Evolutionary conservation across 2,888 invertebrate genomes (phyloP).

Genomic region (Tanypteryx hageni): DNA sequence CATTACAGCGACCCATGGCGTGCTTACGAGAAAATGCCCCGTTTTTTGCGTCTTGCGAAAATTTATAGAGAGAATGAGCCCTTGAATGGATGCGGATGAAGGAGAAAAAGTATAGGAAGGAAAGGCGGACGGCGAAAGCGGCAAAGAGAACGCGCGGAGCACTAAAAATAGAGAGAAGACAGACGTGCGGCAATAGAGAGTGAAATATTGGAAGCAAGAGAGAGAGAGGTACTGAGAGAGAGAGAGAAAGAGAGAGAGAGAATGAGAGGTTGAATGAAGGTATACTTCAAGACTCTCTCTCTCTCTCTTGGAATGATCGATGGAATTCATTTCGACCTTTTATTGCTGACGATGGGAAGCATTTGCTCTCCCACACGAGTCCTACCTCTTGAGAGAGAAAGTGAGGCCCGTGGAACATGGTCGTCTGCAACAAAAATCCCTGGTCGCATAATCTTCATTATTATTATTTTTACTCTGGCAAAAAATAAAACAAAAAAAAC

Average conservation of each 20-base stretch:
- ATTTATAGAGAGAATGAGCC: no score
- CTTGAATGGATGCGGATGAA: no score
- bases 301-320: neutral
- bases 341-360: constrained; percentile 25
- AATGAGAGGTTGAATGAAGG: neutral
- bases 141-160: neutral
- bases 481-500: neutral
- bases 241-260: neutral
- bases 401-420: neutral
- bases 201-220: neutral
- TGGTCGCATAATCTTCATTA: neutral
- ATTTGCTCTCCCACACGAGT: neutral
- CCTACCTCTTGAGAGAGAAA: neutral
- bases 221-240: neutral
- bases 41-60: no score
- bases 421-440: neutral
- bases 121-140: no score
- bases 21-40: no score
- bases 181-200: neutral
- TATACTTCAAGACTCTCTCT: neutral
- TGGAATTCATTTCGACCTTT: constrained; percentile 27
- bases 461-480: neutral
- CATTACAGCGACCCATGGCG: no score
- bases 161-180: neutral
- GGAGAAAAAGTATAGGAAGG: no score